These are phyloP conservation scores for Cyrtonyx montezumae DNA, from an alignment of 2,113 vertebrate species.

Conservation along the genomic window DNA sequence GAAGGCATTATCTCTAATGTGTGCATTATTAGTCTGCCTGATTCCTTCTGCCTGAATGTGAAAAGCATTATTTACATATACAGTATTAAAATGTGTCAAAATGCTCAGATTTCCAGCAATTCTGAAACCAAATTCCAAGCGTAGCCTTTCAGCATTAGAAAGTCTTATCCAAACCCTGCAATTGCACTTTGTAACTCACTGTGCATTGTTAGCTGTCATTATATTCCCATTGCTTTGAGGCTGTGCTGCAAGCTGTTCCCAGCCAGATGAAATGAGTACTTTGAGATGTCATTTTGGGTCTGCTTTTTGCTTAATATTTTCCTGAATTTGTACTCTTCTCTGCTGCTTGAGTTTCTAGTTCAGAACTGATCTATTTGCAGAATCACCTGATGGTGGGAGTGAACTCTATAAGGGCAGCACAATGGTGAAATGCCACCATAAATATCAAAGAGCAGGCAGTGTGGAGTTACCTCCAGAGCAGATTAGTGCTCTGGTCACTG, in stretches of 20 bases:
- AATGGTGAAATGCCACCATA: not conserved
- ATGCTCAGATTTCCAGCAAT: not conserved
- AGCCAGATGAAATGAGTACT: not conserved
- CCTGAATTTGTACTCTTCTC: not conserved
- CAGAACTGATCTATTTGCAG: not conserved
- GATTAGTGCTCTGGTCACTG: not conserved
- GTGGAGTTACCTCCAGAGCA: not conserved
- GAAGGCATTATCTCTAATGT: not conserved
- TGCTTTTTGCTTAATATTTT: not conserved
- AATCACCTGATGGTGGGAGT: not conserved
- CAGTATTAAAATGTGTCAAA: not conserved
- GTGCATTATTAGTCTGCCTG: not conserved
- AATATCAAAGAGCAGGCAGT: not conserved
- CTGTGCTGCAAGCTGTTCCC: not conserved
- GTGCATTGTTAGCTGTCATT: not conserved
- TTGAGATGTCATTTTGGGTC: not conserved
- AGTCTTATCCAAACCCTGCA: not conserved
- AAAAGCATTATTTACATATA: not conserved
- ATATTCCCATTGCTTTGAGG: not conserved
- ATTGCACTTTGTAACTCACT: not conserved
- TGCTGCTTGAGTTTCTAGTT: not conserved
- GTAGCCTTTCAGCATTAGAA: not conserved
- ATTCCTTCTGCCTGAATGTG: not conserved
- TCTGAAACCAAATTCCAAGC: not conserved
- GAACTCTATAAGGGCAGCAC: rapidly evolving